Percentiles rank a stretch among this genome's conserved stretches.
Evolutionary conservation across 2,888 invertebrate species (phyloP).

Genomic region (Tipula confusa): DNA sequence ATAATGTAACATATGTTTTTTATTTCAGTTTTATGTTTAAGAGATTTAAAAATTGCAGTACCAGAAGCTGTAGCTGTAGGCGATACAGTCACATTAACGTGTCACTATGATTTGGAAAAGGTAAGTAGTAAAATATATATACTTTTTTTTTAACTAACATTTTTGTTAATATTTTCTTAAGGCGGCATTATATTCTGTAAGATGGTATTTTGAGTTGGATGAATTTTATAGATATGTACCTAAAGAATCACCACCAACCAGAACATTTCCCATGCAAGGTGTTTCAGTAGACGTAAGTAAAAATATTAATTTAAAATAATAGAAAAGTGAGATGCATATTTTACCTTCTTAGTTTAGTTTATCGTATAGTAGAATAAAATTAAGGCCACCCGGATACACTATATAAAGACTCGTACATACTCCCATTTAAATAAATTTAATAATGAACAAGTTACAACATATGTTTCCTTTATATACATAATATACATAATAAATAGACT

Average conservation of each 20-base stretch:
- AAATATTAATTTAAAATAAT: neutral
- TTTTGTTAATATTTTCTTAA: slow-evolving; percentile 31
- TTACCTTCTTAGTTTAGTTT: neutral
- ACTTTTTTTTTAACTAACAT: neutral
- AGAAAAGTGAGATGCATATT: neutral
- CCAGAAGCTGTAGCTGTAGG: slow-evolving; percentile 38
- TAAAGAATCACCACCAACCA: slow-evolving; percentile 51
- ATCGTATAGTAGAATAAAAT: neutral
- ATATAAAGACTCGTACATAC: too few relatives aligned
- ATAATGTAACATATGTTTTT: neutral
- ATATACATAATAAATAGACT: neutral
- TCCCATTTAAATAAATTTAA: neutral
- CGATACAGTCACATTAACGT: slow-evolving; percentile 38
- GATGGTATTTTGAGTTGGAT: slow-evolving; percentile 53
- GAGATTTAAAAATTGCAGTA: slow-evolving; percentile 38
- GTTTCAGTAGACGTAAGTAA: slow-evolving; percentile 53
- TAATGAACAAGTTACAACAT: neutral
- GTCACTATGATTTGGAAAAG: slow-evolving; percentile 39
- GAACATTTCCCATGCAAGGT: slow-evolving; percentile 50
- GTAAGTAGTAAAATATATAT: slow-evolving; percentile 35
- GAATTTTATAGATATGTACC: slow-evolving; percentile 56
- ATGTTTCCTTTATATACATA: neutral
- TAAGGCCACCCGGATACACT: too few relatives aligned
- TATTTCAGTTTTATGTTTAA: slow-evolving; percentile 37
- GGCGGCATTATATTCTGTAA: slow-evolving; percentile 52